Evolutionary conservation across 1,140 invertebrate genomes (phyloP), one percentile per base, ranked within the genome.

Genomic region (Littorina saxatilis): DNA sequence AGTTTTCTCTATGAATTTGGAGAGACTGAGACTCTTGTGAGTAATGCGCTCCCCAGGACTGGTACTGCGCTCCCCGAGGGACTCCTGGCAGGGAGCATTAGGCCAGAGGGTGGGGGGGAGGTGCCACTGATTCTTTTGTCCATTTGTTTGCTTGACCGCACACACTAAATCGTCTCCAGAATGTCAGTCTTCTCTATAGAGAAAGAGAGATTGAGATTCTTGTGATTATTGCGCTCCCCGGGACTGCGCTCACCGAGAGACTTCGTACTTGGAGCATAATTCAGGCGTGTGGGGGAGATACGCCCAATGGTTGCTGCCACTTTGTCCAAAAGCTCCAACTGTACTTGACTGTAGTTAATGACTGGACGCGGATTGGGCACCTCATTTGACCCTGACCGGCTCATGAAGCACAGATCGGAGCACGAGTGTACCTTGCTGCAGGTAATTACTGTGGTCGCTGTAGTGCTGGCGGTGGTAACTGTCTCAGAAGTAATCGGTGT

Each of bases 281-380:
- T 13, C 37, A 66, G 35, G 20, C 35, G 39, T 20, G 76, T 58
- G 35, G 76, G 76, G 37, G 76, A 58, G 43, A n/a, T 17, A 23
- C n/a, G 23, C 7, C 58, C n/a, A 9, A 37, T 58, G 50, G 52
- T 52, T 17, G 74, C 74, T 32, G 74, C 76, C 55, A 63, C 50
- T 27, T 39, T 43, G 37, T 78, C 76, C 55, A 78, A 39, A 0
- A 78, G 52, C 76, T 78, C 35, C 58, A 78, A 58, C 55, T 78
- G 76, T 9, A 55, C 76, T 37, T 78, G 76, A 20, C 76, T 78
- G 55, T 78, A 78, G 55, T 47, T 55, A 23, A 78, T 63, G n/a
- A 78, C 76, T 13, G 76, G 76, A 5, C 76, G 76, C 9, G 55
- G 76, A 58, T 78, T 78, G n/a, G 76, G 55, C 35, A 23, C 47